These are phyloP conservation scores for Carassius auratus DNA, from an alignment of 2,113 vertebrate genomes.

Conservation along the genomic window DNA sequence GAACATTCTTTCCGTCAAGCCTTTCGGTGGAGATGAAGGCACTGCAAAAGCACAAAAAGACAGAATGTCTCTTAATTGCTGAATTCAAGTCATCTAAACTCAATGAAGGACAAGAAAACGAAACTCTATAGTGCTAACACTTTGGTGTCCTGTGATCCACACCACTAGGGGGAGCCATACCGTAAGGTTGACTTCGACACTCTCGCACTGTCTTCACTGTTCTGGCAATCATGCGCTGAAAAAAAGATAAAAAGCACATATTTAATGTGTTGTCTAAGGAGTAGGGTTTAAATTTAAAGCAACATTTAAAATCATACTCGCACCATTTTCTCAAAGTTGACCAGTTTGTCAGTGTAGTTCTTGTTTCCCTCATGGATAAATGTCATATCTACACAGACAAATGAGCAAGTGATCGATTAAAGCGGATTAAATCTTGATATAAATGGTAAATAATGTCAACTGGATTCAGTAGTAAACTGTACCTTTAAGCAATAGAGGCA, in stretches of 20 bases:
- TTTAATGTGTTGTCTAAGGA: not conserved
- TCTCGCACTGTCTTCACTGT: slow-evolving; percentile 82
- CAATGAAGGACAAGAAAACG: not conserved
- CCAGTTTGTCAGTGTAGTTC: slow-evolving; percentile 85
- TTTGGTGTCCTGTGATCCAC: not conserved
- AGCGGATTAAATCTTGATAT: not conserved
- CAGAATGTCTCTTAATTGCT: not conserved
- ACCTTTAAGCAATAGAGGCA: slow-evolving; percentile 97
- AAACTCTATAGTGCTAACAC: not conserved
- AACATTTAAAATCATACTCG: not conserved
- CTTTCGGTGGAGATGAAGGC: slow-evolving; percentile 87
- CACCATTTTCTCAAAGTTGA: slow-evolving; percentile 97
- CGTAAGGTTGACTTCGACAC: slow-evolving; percentile 82
- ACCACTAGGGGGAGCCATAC: slow-evolving; percentile 68
- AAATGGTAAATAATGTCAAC: not conserved
- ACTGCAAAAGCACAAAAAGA: slow-evolving; percentile 65
- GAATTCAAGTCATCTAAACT: not conserved
- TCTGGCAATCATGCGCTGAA: slow-evolving; percentile 90
- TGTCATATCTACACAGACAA: slow-evolving; percentile 83
- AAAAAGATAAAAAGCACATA: slow-evolving; percentile 11
- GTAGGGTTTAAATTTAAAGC: not conserved
- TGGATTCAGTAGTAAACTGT: slow-evolving; percentile 8
- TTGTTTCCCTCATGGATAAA: slow-evolving; percentile 95
- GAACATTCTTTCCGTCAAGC: slow-evolving; percentile 84
- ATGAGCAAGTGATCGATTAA: not conserved